phyloP scores from a whole-genome alignment of 2,888 invertebrate species.

The Ennomos erosarius region DNA sequence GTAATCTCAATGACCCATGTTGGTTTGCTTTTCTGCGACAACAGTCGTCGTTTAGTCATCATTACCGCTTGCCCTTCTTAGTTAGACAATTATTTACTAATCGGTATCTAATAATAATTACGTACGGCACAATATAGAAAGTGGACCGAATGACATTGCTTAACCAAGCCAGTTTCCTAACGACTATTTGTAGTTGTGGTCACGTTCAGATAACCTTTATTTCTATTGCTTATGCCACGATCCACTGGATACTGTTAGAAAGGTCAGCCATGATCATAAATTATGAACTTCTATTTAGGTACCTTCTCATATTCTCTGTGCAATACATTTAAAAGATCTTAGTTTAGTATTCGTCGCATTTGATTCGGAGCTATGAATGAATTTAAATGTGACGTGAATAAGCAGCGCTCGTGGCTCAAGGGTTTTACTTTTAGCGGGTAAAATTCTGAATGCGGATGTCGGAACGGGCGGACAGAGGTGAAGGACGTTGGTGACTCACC shows the following conservation, averaged over 20 bases:
- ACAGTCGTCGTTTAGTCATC: constrained; percentile 31
- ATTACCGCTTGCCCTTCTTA: constrained; percentile 7
- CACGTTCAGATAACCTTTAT: constrained; percentile 41
- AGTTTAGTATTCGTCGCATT: constrained; percentile 44
- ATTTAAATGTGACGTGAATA: constrained; percentile 61
- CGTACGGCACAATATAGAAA: constrained; percentile 35
- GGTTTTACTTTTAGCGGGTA: constrained; percentile 52
- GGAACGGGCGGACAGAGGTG: constrained; percentile 65
- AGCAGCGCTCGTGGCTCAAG: constrained; percentile 40
- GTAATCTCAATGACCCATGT: constrained; percentile 53
- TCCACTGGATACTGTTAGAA: constrained; percentile 31
- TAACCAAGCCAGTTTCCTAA: constrained; percentile 35
- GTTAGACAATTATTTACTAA: constrained; percentile 22
- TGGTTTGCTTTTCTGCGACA: constrained; percentile 33
- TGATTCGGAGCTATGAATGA: constrained; percentile 62
- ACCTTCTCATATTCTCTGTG: constrained; percentile 31
- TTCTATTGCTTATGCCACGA: constrained; percentile 36
- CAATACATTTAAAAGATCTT: constrained; percentile 44
- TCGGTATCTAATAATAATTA: constrained; percentile 29
- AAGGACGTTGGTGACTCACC: constrained; percentile 78
- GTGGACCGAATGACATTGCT: constrained; percentile 41
- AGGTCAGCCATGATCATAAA: constrained; percentile 39
- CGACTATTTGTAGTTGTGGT: constrained; percentile 33
- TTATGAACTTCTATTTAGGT: constrained; percentile 17
- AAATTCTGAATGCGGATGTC: constrained; percentile 73